These are phyloP conservation scores for Cotesia vestalis DNA, from an alignment of 1,140 invertebrate species.

Conservation along the genomic window DNA sequence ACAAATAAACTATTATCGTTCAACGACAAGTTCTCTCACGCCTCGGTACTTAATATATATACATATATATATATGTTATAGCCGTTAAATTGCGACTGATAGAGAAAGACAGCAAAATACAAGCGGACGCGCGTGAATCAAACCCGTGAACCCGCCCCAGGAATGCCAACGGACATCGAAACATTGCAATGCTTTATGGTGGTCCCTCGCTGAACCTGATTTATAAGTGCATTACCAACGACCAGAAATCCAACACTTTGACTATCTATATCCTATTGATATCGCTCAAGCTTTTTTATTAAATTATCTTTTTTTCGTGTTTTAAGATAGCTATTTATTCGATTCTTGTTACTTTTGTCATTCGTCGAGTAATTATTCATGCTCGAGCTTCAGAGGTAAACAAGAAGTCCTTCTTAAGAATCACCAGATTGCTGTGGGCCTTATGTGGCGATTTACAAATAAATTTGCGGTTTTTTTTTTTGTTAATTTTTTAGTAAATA, in stretches of 20 bases:
- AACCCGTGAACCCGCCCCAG: constrained; percentile 63
- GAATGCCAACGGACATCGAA: constrained; percentile 67
- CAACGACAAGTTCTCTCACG: constrained; percentile 65
- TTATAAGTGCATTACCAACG: constrained; percentile 66
- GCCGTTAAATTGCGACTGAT: constrained; percentile 14
- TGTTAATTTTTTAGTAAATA: no score
- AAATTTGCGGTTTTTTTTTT: no score
- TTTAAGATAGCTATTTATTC: no score
- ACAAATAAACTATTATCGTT: constrained; percentile 67
- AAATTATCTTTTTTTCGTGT: no score
- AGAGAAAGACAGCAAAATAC: constrained; percentile 31
- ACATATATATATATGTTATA: not conserved
- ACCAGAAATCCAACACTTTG: constrained; percentile 33
- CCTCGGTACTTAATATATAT: constrained; percentile 50
- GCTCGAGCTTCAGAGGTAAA: no score
- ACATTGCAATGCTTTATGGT: constrained; percentile 69
- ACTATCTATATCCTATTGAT: constrained; percentile 47
- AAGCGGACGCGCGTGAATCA: constrained; percentile 59
- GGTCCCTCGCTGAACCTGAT: constrained; percentile 66
- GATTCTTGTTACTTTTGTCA: no score
- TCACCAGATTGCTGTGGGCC: no score
- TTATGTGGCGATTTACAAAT: no score
- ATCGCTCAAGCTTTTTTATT: not conserved
- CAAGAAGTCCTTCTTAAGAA: no score
- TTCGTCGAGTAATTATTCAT: no score